Evolutionary conservation across 2,888 invertebrate genomes (phyloP), one percentile per base, ranked within the genome.

Genomic region (Phaonia tiefii): DNA sequence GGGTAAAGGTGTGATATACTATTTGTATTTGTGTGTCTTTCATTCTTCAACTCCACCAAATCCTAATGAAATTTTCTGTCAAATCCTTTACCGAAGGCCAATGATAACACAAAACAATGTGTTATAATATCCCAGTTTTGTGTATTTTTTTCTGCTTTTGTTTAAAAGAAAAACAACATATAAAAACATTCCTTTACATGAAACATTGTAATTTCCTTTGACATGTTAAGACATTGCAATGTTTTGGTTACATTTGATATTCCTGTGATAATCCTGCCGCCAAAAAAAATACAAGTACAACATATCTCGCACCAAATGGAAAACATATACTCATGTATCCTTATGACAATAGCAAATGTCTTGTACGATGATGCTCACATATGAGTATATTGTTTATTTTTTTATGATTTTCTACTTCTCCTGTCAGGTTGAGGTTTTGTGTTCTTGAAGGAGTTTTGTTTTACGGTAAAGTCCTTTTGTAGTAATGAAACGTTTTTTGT

Each of bases 231-330:
- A 81, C 71, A 66, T n/a, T 63, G 63, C 22, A 20, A 49, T 26
- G 65, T 65, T 79, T 73, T 74, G 42, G 46, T 42, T 37, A 60
- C 44, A 67, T 51, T 70, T 71, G 56, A 37, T 13, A 63, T 60
- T 22, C 71, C 72, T 42, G 39, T 22, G 74, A 66, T 75, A 67
- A 80, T 77, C 80, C 77, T 71, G 74, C 80, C 80, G 80, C 77
- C 80, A 71, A 75, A 67, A 76, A 63, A 73, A 76, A n/a, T n/a
- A n/a, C n/a, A n/a, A n/a, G n/a, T n/a, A n/a, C 71, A 71, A 22
- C n/a, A 15, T 71, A 44, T 37, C 37, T 37, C 49, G 20, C 49
- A 49, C 8, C 2, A 2, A 17, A 44, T 5, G 2, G n/a, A n/a
- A 44, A 10, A 13, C 4, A n/a, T 44, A 44, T 13, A 44, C 10